Base-by-base conservation (phyloP, 2,888 invertebrate species). In the Dilophus febrilis region DNA sequence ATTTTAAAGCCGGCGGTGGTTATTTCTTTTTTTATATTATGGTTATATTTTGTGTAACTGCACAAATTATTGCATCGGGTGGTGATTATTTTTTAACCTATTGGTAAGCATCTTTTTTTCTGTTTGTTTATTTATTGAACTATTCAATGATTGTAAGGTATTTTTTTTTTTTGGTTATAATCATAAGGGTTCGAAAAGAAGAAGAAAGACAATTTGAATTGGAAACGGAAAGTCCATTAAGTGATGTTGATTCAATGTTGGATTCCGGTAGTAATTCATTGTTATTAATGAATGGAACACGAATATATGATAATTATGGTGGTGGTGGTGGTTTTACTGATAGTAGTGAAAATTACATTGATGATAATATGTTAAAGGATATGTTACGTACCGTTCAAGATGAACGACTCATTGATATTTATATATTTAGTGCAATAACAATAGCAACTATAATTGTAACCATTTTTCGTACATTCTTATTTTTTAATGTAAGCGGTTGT, bases 81-180 rank as follows among this genome's bases (percentile, higher is more conserved):
- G 72, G 77, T 1, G 87, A 87, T 56, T 84, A 75, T 62, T 87
- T 82, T 66, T 70, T 85, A 7, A 72, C 79, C 6, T 74, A 71
- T 53, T 86, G 84, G 85, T 77, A 51, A 65, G 61, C 52, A 27
- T 33, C 37, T 71, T 69, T 69, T 71, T n/a, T n/a, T n/a, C n/a
- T n/a, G n/a, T n/a, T n/a, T n/a, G n/a, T n/a, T n/a, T n/a, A n/a
- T n/a, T n/a, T n/a, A n/a, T n/a, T n/a, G n/a, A n/a, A n/a, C n/a
- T n/a, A n/a, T n/a, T n/a, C n/a, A n/a, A n/a, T n/a, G n/a, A n/a
- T n/a, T n/a, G n/a, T n/a, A n/a, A n/a, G n/a, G n/a, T n/a, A n/a
- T n/a, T 22, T 22, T 4, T 22, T 22, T 22, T 22, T 22, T 22
- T 22, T 22, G 4, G 22, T 22, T 22, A 41, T 47, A 42, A 42